These are phyloP conservation scores for Phymatocera aterrima DNA, from an alignment of 2,888 invertebrate species.

Conservation along the genomic window DNA sequence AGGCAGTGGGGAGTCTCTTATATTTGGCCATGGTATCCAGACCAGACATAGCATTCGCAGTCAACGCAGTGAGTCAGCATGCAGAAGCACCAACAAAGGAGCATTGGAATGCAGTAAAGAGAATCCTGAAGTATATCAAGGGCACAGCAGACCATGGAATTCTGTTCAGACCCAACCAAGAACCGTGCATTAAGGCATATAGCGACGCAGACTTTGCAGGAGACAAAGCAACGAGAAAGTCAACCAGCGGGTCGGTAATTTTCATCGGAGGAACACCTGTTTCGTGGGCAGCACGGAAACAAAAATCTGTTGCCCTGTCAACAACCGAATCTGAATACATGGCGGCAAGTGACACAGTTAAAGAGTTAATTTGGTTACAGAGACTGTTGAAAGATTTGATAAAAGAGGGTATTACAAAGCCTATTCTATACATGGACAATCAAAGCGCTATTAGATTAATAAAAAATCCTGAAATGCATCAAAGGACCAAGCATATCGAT, in stretches of 20 bases:
- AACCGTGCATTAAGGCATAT: neutral
- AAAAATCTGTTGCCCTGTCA: constrained; percentile 50
- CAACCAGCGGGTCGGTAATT: constrained; percentile 51
- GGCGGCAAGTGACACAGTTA: constrained; percentile 46
- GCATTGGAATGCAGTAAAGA: constrained; percentile 14
- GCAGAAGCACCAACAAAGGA: neutral
- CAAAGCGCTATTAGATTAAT: constrained; percentile 49
- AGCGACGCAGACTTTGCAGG: constrained; percentile 51
- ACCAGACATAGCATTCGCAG: neutral
- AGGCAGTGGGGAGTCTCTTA: neutral
- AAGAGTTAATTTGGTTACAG: constrained; percentile 48
- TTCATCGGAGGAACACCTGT: constrained; percentile 48
- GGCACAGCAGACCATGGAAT: neutral
- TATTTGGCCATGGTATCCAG: neutral
- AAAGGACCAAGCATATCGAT: constrained; percentile 49
- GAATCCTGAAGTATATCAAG: constrained; percentile 11
- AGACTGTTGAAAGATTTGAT: constrained; percentile 45
- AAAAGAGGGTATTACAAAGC: neutral
- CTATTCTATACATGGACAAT: constrained; percentile 47
- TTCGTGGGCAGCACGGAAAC: constrained; percentile 50
- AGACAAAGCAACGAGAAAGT: constrained; percentile 48
- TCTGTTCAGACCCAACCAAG: neutral
- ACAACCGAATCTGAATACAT: constrained; percentile 52
- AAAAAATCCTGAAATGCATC: constrained; percentile 47
- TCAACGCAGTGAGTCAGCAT: constrained; percentile 9